Conservation (phyloP, 2,888 invertebrate genomes). For the Molorchus minor region DNA sequence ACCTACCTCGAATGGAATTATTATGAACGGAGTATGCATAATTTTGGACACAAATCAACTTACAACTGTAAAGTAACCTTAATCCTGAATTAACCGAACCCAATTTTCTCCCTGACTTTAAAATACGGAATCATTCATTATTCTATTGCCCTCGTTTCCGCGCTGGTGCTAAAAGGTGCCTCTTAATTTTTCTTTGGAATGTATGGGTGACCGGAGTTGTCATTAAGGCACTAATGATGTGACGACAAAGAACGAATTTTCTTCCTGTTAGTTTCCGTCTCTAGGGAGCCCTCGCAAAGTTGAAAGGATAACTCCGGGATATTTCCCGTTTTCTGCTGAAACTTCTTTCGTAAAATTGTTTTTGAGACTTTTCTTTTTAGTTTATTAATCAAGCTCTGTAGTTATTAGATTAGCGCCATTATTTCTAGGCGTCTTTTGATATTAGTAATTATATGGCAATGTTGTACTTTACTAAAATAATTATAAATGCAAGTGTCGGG, state of each 20-base stretch:
- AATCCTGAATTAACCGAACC: background rate
- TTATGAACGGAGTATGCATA: too few relatives aligned
- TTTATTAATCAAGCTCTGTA: background rate
- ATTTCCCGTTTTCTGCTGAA: background rate
- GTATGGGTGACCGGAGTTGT: slow-evolving; percentile 39
- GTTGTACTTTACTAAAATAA: too few relatives aligned
- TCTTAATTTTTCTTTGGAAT: slow-evolving; percentile 1
- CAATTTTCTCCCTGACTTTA: background rate
- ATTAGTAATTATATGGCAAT: too few relatives aligned
- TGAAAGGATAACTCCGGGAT: slow-evolving; percentile 11
- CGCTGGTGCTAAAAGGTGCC: background rate
- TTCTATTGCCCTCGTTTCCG: background rate
- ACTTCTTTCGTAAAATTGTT: background rate
- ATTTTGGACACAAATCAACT: too few relatives aligned
- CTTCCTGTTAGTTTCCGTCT: slow-evolving; percentile 22
- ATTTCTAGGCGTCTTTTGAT: too few relatives aligned
- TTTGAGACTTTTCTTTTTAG: background rate
- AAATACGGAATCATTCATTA: background rate
- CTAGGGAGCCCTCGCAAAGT: slow-evolving; percentile 4
- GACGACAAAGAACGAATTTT: slow-evolving; percentile 37
- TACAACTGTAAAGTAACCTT: too few relatives aligned
- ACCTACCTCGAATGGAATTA: too few relatives aligned
- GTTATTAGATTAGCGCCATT: too few relatives aligned
- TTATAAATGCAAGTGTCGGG: too few relatives aligned
- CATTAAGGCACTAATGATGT: slow-evolving; percentile 43